These are phyloP conservation scores for Orbicella faveolata DNA, from an alignment of 64 coral and sea anemone genomes.

Conservation along the genomic window DNA sequence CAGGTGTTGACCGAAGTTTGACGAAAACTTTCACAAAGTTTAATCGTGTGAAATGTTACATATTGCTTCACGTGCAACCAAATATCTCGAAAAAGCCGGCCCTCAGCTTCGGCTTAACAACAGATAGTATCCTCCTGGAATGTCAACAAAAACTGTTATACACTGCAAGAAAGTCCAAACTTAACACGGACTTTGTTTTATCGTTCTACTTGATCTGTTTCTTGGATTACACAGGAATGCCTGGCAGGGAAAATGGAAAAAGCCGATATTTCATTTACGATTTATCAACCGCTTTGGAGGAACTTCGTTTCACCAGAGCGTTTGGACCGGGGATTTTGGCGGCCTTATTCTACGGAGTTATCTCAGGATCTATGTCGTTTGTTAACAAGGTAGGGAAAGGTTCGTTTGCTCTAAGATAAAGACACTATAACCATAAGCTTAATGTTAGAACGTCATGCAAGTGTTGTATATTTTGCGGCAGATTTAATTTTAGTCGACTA, in stretches of 20 bases:
- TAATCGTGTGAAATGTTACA: no score
- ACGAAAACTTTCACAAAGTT: no score
- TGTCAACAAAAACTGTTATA: no score
- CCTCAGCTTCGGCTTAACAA: no score
- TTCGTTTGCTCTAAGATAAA: not conserved
- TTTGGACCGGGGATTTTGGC: slow-evolving; percentile 60
- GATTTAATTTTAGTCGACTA: no score
- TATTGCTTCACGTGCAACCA: no score
- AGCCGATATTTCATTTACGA: slow-evolving; percentile 1
- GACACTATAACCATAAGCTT: not conserved
- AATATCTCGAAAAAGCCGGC: no score
- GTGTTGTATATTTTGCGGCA: no score
- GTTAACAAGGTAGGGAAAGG: slow-evolving; percentile 66
- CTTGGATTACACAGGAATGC: not conserved
- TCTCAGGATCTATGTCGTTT: slow-evolving; percentile 83
- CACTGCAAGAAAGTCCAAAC: no score
- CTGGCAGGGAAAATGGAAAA: not conserved
- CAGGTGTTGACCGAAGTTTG: no score
- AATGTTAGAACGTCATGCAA: no score
- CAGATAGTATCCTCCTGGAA: no score
- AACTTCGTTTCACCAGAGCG: slow-evolving; percentile 20
- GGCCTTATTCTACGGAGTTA: slow-evolving; percentile 69
- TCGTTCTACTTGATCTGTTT: not conserved
- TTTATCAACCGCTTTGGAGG: slow-evolving; percentile 23
- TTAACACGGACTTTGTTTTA: not conserved